Evolutionary conservation across 2,797 vertebrate genomes (phyloP).

Genomic region (Phataginus tetradactyla): DNA sequence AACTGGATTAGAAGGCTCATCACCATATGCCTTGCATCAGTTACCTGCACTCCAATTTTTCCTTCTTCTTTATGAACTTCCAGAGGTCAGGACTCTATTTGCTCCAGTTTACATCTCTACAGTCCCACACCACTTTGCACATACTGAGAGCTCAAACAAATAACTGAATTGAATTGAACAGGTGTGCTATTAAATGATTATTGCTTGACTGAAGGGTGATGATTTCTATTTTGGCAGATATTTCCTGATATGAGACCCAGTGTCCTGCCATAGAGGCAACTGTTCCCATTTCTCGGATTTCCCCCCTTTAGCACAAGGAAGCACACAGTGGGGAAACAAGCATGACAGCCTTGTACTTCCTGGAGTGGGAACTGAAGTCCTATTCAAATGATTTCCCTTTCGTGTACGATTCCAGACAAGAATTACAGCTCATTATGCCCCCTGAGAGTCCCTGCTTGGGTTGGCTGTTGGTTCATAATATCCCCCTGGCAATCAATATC

Average conservation of each 20-base stretch:
- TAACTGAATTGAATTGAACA: background rate
- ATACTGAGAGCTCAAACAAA: background rate
- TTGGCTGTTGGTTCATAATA: slow-evolving; percentile 29
- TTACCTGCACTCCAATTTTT: background rate
- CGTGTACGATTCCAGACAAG: background rate
- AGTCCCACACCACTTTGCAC: background rate
- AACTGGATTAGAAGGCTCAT: background rate
- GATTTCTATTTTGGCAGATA: background rate
- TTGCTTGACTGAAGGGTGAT: background rate
- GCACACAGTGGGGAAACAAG: background rate
- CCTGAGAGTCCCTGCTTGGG: slow-evolving; percentile 16
- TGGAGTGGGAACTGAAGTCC: slow-evolving; percentile 1
- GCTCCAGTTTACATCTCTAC: background rate
- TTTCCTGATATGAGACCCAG: background rate
- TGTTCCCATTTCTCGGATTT: slow-evolving; percentile 37
- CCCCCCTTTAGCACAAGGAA: background rate
- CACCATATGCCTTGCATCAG: background rate
- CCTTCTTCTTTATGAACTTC: background rate
- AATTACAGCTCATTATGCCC: slow-evolving; percentile 66
- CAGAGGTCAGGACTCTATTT: background rate
- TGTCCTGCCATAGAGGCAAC: slow-evolving; percentile 31
- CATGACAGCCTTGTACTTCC: background rate
- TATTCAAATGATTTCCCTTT: slow-evolving; percentile 59
- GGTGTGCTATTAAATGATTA: background rate
- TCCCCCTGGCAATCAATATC: slow-evolving; percentile 65